Conservation (phyloP, 1,140 invertebrate genomes). For the Trichonephila clavipes region DNA sequence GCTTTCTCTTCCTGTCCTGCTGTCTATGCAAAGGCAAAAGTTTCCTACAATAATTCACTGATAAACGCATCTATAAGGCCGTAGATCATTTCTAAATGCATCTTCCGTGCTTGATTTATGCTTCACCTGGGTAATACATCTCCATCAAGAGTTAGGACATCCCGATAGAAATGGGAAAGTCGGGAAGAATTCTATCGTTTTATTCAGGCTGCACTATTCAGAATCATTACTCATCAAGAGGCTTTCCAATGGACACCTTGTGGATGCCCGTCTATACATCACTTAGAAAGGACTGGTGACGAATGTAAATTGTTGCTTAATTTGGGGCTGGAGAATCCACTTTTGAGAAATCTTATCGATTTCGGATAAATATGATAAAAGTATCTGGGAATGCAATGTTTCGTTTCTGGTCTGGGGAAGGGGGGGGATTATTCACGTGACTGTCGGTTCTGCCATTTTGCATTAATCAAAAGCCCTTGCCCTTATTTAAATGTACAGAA, state of each 20-base stretch:
- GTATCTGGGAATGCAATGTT: neutral
- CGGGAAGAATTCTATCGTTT: constrained; percentile 17
- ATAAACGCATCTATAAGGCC: constrained; percentile 8
- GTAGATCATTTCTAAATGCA: constrained; percentile 29
- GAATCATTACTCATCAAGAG: neutral
- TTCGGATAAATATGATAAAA: neutral
- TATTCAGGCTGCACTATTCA: neutral
- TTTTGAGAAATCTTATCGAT: neutral
- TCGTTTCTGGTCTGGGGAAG: too few relatives aligned
- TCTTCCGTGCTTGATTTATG: constrained; percentile 6
- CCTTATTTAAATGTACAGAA: too few relatives aligned
- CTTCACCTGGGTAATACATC: constrained; percentile 8
- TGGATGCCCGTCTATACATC: neutral
- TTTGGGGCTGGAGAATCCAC: neutral
- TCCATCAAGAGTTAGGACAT: constrained; percentile 34
- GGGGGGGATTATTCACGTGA: too few relatives aligned
- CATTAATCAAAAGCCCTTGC: too few relatives aligned
- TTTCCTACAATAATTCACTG: constrained; percentile 34
- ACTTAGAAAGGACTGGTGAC: neutral
- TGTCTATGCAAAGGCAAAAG: neutral
- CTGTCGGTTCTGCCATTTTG: too few relatives aligned
- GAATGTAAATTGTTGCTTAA: constrained; percentile 12
- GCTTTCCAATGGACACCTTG: neutral
- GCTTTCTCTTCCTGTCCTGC: neutral
- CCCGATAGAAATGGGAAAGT: neutral